These are phyloP conservation scores for Halyomorpha halys DNA, from an alignment of 1,140 invertebrate species.

Conservation along the genomic window DNA sequence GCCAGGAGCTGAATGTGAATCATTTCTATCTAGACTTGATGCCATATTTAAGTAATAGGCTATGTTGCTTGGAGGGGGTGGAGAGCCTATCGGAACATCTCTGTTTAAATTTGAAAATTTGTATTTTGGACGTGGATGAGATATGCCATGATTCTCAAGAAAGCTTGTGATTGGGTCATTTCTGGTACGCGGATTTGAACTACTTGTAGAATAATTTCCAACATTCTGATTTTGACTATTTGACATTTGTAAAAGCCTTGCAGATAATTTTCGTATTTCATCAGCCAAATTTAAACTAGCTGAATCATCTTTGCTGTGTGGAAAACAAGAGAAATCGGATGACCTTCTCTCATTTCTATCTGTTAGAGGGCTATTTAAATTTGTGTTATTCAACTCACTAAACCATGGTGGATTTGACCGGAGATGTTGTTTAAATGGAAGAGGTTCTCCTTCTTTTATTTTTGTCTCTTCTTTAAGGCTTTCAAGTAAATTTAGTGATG, in stretches of 20 bases:
- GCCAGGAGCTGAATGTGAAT: conserved; percentile 6
- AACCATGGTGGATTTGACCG: conserved; percentile 21
- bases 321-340: conserved; percentile 58
- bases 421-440: conserved; percentile 3
- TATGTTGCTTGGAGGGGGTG: conserved; percentile 29
- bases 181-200: conserved; percentile 1
- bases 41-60: conserved; percentile 25
- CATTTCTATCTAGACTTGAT: background rate
- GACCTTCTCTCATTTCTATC: conserved; percentile 51
- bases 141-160: conserved; percentile 24
- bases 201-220: background rate
- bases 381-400: conserved; percentile 11
- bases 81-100: conserved; percentile 31
- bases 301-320: conserved; percentile 43
- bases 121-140: conserved; percentile 30
- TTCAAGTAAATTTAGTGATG: background rate
- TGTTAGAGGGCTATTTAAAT: background rate
- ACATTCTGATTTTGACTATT: conserved; percentile 41
- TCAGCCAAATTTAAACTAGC: conserved; percentile 54
- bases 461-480: background rate
- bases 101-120: conserved; percentile 31
- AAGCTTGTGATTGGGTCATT: conserved; percentile 21
- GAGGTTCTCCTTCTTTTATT: conserved; percentile 18
- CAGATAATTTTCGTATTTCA: conserved; percentile 66
- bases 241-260: conserved; percentile 58